Evolutionary conservation across 2,113 vertebrate genomes (phyloP).

Genomic region (Grammomys dolichurus): DNA sequence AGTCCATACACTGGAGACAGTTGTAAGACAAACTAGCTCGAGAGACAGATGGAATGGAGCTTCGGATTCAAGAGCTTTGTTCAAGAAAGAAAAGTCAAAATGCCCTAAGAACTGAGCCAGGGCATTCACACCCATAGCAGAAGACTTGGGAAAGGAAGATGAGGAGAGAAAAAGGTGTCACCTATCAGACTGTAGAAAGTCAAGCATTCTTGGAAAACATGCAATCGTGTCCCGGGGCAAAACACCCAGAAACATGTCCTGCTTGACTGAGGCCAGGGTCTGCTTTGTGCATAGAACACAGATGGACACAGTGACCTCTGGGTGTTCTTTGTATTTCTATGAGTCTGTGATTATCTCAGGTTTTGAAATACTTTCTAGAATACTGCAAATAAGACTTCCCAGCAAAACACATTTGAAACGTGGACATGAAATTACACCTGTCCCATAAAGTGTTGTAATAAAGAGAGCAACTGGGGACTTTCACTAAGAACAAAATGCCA

Average conservation of each 20-base stretch:
- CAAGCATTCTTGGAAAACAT: constrained; percentile 18
- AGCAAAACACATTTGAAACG: constrained; percentile 71
- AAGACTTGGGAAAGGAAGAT: not conserved
- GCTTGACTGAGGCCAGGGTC: not conserved
- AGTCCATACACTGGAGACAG: not conserved
- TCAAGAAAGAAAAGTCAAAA: not conserved
- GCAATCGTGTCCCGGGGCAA: not conserved
- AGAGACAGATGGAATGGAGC: constrained; percentile 44
- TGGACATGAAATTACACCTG: constrained; percentile 67
- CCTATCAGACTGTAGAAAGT: not conserved
- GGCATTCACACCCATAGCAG: not conserved
- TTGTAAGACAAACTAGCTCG: not conserved
- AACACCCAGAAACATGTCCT: constrained; percentile 1
- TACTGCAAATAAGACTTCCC: constrained; percentile 72
- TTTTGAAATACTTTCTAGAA: constrained; percentile 68
- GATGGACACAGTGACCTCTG: constrained; percentile 2
- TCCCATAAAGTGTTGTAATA: constrained; percentile 74
- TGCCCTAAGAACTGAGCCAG: not conserved
- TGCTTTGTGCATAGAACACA: not conserved
- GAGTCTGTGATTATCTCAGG: constrained; percentile 53
- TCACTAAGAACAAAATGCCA: constrained; percentile 40
- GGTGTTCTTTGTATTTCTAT: constrained; percentile 32
- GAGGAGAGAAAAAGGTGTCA: not conserved
- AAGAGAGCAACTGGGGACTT: constrained; percentile 55
- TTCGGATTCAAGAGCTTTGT: constrained; percentile 16